Evolutionary conservation across 2,888 invertebrate genomes (phyloP).

Genomic region (Erebia ligea): DNA sequence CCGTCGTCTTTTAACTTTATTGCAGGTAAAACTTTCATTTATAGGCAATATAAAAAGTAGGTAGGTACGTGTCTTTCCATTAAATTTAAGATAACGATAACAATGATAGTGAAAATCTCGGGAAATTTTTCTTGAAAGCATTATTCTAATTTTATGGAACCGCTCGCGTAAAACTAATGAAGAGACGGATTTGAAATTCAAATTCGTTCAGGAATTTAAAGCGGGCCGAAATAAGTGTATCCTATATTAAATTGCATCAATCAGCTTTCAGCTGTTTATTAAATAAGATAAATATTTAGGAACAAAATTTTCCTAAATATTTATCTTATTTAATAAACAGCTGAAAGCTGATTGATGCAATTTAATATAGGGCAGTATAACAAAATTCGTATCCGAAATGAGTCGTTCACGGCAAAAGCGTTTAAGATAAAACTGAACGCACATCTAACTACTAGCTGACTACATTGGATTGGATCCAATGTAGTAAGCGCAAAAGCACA

Average conservation of each 20-base stretch:
- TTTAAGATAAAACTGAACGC: no score
- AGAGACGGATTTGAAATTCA: conserved; percentile 40
- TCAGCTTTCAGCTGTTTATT: conserved; percentile 18
- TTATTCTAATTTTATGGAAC: conserved; percentile 43
- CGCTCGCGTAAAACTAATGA: conserved; percentile 42
- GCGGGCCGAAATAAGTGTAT: conserved; percentile 32
- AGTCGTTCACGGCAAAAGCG: no score
- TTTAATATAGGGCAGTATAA: not conserved
- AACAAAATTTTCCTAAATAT: not conserved
- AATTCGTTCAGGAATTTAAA: conserved; percentile 39
- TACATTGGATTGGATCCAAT: no score
- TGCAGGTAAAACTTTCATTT: no score
- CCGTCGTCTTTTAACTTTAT: no score
- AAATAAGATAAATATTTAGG: not conserved
- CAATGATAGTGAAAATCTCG: conserved; percentile 25
- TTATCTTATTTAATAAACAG: conserved; percentile 13
- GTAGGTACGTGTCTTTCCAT: no score
- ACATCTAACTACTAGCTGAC: no score
- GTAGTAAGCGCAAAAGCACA: no score
- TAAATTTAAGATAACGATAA: no score
- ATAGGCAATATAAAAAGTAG: no score
- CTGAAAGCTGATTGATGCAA: conserved; percentile 21
- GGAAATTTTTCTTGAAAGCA: conserved; percentile 31
- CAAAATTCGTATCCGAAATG: no score
- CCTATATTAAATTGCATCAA: conserved; percentile 28